A percentile compares a stretch with the other conserved stretches of the same genome.
Conservation (phyloP, 2,888 invertebrate genomes). For the Selenia dentaria region DNA sequence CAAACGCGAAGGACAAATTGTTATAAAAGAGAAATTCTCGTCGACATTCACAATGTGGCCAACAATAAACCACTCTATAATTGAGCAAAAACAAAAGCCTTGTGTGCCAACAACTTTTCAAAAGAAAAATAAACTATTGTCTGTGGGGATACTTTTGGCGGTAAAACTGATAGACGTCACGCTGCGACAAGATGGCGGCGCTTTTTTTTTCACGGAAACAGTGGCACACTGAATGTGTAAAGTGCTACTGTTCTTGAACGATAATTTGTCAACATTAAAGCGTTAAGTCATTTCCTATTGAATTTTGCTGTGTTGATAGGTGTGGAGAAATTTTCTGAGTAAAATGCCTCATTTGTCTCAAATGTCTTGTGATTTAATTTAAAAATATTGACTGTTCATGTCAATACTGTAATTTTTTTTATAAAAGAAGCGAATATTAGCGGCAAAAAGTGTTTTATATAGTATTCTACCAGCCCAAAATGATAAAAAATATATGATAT, state of each 20-base stretch:
- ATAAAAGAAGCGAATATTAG: too few species aligned
- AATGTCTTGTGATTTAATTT: too few species aligned
- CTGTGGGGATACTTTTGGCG: constrained; percentile 61
- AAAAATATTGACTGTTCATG: too few species aligned
- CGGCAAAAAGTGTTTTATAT: too few species aligned
- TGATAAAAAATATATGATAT: too few species aligned
- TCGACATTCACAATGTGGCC: constrained; percentile 50
- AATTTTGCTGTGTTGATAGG: constrained; percentile 20
- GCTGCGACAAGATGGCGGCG: constrained; percentile 58
- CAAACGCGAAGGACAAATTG: constrained; percentile 41
- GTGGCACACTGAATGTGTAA: constrained; percentile 41
- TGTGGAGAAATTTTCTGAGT: constrained; percentile 9
- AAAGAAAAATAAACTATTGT: constrained; percentile 50
- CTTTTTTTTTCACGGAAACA: constrained; percentile 19
- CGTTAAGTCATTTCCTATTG: constrained; percentile 45
- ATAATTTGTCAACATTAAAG: constrained; percentile 68
- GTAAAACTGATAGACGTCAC: constrained; percentile 66
- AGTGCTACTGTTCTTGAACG: constrained; percentile 64
- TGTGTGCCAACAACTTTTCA: constrained; percentile 61
- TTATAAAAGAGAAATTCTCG: constrained; percentile 71
- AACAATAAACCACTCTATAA: constrained; percentile 71
- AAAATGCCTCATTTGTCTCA: constrained; percentile 14
- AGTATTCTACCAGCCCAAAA: too few species aligned
- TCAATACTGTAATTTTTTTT: too few species aligned
- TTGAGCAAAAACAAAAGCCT: constrained; percentile 76